Evolutionary conservation across 2,888 invertebrate genomes (phyloP), one percentile per base, ranked within the genome.

Genomic region (Pogonocherus hispidulus): DNA sequence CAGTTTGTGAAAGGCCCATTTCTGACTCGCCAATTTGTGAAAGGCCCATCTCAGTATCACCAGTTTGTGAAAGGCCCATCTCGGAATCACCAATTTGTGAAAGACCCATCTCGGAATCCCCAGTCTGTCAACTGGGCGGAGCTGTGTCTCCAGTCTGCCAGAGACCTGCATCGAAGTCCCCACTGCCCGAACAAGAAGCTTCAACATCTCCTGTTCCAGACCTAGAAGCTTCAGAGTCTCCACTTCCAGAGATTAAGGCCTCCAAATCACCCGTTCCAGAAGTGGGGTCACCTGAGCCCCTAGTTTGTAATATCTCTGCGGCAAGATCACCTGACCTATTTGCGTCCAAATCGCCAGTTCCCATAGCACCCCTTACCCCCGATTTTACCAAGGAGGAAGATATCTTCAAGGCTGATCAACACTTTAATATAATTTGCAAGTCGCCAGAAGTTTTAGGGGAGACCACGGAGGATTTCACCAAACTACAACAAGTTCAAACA

Each of bases 121-220:
- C 66, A n/a, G 57, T 35, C 8, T 49, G 46, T n/a, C 55, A 71
- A 27, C 16, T 51, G 8, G 23, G 56, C n/a, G 54, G 54, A 37
- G 41, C 52, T 19, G 63, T 66, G 46, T 72, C 69, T 16, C 70
- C 73, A 22, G 37, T 70, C 18, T 51, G 32, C 20, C 63, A 66
- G n/a, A n/a, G 52, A 59, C 32, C 55, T n/a, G 63, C 59, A 47
- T 62, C 71, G 41, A 64, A 63, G 57, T 69, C 68, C 1, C 47
- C 47, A 9, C 51, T 35, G 19, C n/a, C 22, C 14, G 59, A 65
- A 19, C 5, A 52, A 2, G 44, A 37, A 14, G 14, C 9, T 0
- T 19, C 62, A 1, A 56, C 11, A 44, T 59, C 60, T n/a, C 56
- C 47, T 6, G 6, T 56, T 18, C 18, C 16, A 16, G 54, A 47